phyloP scores from a whole-genome alignment of 2,797 vertebrate species.

The Sebastiscus albofasciatus region DNA sequence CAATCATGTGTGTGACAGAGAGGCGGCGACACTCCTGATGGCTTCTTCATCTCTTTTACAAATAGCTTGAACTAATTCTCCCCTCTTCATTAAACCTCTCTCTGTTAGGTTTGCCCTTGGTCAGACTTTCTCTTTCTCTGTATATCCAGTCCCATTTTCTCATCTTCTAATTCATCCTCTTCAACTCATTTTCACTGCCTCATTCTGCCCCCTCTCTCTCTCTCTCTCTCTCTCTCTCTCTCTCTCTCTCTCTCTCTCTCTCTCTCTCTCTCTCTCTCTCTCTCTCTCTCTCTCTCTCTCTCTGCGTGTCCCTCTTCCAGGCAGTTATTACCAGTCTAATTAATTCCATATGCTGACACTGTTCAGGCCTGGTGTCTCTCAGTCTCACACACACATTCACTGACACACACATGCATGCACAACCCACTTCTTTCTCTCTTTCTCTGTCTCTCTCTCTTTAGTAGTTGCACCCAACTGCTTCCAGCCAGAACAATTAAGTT shows the following conservation, averaged over 20 bases:
- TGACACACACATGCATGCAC: neutral
- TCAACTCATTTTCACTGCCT: constrained; percentile 18
- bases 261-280: neutral
- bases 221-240: neutral
- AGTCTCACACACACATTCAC: constrained; percentile 6
- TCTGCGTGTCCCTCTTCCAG: constrained; percentile 20
- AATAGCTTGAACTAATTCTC: constrained; percentile 27
- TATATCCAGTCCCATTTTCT: constrained; percentile 5
- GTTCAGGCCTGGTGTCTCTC: constrained; percentile 60
- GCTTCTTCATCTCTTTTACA: constrained; percentile 7
- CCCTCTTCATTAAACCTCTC: constrained; percentile 16
- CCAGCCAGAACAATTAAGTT: constrained; percentile 73
- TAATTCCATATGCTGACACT: constrained; percentile 67
- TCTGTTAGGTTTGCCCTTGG: neutral
- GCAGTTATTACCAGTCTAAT: constrained; percentile 66
- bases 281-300: neutral
- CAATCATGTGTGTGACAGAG: neutral
- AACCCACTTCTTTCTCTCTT: constrained; percentile 11
- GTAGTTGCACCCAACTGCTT: constrained; percentile 67
- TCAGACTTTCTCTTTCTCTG: constrained; percentile 16
- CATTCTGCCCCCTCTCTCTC: constrained; percentile 3
- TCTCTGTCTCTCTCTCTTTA: constrained; percentile 37
- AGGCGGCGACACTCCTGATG: neutral
- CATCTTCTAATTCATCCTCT: constrained; percentile 16
- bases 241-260: neutral